These are phyloP conservation scores for Pterocles gutturalis DNA, from an alignment of 2,113 vertebrate genomes.

Conservation along the genomic window DNA sequence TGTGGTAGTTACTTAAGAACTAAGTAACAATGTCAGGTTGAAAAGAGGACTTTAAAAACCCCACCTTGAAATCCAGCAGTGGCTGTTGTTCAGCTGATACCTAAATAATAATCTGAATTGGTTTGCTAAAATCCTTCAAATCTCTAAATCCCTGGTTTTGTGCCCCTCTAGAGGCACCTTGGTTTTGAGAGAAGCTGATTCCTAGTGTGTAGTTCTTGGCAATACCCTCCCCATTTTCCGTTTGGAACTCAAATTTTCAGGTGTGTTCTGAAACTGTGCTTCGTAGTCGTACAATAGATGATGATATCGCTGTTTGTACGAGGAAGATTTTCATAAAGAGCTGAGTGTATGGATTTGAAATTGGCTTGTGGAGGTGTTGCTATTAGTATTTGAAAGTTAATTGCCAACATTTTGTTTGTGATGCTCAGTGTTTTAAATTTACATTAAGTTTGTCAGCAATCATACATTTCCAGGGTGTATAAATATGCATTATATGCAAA, in stretches of 20 bases:
- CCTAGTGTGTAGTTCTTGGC: not conserved
- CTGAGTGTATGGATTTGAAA: not conserved
- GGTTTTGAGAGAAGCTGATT: not conserved
- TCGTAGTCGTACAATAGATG: not conserved
- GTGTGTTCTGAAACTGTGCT: not conserved
- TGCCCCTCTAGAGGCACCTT: not conserved
- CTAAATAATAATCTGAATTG: not conserved
- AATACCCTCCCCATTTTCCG: not conserved
- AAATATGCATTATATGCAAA: constrained; percentile 62
- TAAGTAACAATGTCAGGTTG: not conserved
- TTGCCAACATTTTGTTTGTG: constrained; percentile 28
- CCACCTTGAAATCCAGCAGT: not conserved
- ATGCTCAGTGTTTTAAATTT: constrained; percentile 48
- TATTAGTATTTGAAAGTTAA: constrained; percentile 34
- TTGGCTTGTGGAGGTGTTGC: constrained; percentile 18
- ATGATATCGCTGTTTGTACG: not conserved
- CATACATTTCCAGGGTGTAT: constrained; percentile 19
- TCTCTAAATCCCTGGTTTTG: not conserved
- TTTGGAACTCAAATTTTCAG: not conserved
- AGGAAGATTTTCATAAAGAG: not conserved
- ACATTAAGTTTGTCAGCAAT: constrained; percentile 55
- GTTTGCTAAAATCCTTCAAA: not conserved
- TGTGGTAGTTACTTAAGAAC: not conserved
- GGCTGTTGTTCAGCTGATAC: not conserved
- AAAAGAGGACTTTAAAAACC: not conserved